These are phyloP conservation scores for Chrysina gloriosa DNA, from an alignment of 2,888 invertebrate species.

Conservation along the genomic window DNA sequence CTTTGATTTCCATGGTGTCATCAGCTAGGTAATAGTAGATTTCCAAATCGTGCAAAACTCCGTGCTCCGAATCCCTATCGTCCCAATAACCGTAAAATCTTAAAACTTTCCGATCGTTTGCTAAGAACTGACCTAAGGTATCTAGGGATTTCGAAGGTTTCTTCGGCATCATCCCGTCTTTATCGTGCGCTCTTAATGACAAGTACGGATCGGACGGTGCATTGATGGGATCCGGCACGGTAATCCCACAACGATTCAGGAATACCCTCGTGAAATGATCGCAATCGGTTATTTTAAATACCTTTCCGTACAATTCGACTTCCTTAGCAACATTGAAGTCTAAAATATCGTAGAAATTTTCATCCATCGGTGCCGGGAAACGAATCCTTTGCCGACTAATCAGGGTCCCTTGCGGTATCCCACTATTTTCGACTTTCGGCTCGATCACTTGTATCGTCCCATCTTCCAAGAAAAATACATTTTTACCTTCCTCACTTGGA, in stretches of 20 bases:
- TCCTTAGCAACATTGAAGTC: constrained; percentile 89
- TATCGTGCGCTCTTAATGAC: constrained; percentile 63
- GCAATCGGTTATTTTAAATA: constrained; percentile 84
- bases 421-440: constrained; percentile 85
- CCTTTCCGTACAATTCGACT: constrained; percentile 83
- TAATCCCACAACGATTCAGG: constrained; percentile 84
- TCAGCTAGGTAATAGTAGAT: constrained; percentile 88
- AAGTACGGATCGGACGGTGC: constrained; percentile 70
- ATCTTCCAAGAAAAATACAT: constrained; percentile 92
- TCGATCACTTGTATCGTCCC: constrained; percentile 91
- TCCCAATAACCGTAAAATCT: constrained; percentile 93
- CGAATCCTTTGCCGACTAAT: constrained; percentile 86
- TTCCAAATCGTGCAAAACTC: constrained; percentile 81
- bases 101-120: constrained; percentile 80
- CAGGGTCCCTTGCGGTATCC: constrained; percentile 86
- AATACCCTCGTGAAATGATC: constrained; percentile 89
- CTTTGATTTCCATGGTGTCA: constrained; percentile 90
- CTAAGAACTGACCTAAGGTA: constrained; percentile 83
- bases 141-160: constrained; percentile 71
- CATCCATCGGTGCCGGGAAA: constrained; percentile 77
- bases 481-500: constrained; percentile 81
- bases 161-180: constrained; percentile 60
- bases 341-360: constrained; percentile 83
- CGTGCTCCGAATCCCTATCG: constrained; percentile 81
- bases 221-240: constrained; percentile 78